Conservation (phyloP, 2,888 invertebrate species). For the Sphaeridia pumilis region DNA sequence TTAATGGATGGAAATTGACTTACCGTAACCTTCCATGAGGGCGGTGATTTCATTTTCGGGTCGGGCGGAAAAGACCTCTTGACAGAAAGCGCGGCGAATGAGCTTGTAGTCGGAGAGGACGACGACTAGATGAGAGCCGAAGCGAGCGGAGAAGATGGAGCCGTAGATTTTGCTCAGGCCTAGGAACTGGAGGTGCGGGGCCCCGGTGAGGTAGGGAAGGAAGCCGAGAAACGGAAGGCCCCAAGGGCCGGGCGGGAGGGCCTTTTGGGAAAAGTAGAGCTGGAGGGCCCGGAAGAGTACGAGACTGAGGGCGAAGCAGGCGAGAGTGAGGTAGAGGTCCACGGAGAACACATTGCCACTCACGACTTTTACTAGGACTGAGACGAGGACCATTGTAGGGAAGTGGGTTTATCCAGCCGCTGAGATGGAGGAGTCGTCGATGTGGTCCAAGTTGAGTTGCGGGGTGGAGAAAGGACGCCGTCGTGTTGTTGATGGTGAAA, state of each 20-base stretch:
- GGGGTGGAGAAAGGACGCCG: too few relatives aligned
- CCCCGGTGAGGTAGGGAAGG: constrained; percentile 63
- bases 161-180: constrained; percentile 68
- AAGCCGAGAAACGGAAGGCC: constrained; percentile 74
- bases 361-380: constrained; percentile 8
- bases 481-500: too few relatives aligned
- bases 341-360: constrained; percentile 7
- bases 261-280: constrained; percentile 18
- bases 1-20: constrained; percentile 42
- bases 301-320: constrained; percentile 20
- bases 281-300: constrained; percentile 21
- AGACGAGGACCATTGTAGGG: constrained; percentile 14
- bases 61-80: constrained; percentile 76
- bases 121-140: constrained; percentile 71
- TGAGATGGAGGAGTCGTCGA: too few relatives aligned
- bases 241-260: constrained; percentile 76
- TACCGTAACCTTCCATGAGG: constrained; percentile 78
- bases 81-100: constrained; percentile 72
- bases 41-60: constrained; percentile 76
- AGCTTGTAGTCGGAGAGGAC: constrained; percentile 75
- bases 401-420: too few relatives aligned
- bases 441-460: too few relatives aligned
- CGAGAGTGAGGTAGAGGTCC: constrained; percentile 21
- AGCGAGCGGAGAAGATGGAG: constrained; percentile 62
- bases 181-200: constrained; percentile 64